Base-by-base conservation (phyloP, 2,888 invertebrate genomes). In the Carcina quercana region DNA sequence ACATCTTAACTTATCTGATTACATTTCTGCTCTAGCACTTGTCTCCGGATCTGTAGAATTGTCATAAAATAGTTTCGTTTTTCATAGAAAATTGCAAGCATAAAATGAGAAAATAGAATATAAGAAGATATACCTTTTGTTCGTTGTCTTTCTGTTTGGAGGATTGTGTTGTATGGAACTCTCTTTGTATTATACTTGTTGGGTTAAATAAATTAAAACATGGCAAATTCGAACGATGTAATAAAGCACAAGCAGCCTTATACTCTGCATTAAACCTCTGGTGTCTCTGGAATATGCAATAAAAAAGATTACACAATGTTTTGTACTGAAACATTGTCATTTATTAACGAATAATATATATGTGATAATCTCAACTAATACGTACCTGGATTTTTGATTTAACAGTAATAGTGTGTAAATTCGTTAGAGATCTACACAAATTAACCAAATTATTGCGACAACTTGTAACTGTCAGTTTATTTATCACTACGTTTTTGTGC, bases 201-300 rank as follows among this genome's bases (percentile, higher is more conserved):
- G 47, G 49, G 1, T 54, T 43, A 5, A 82, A 35, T 24, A 68
- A 50, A 36, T 56, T 56, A 6, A 80, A 35, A 37, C 60, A 50
- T 1, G 75, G 68, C 13, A 86, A 52, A 35, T 86, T 83, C 4
- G 88, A 88, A 33, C 88, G 70, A 25, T 64, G 67, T 13, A 88
- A 45, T 34, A 89, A 46, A 1, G 76, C 59, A 52, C 80, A 80
- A n/a, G 86, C 83, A 24, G 88, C 87, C 48, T 78, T 76, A 44
- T 85, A 88, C 64, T 90, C 89, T 30, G 63, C 78, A 48, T 82
- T 68, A 17, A 86, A 67, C 1, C 59, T 50, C 12, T 47, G 50
- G 13, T 71, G 43, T 51, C 59, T 50, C 82, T 82, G 57, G 13
- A 53, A 56, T n/a, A n/a, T n/a, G n/a, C n/a, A n/a, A n/a, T n/a